Base-by-base conservation (phyloP, 2,113 vertebrate species). In the Tiliqua scincoides region DNA sequence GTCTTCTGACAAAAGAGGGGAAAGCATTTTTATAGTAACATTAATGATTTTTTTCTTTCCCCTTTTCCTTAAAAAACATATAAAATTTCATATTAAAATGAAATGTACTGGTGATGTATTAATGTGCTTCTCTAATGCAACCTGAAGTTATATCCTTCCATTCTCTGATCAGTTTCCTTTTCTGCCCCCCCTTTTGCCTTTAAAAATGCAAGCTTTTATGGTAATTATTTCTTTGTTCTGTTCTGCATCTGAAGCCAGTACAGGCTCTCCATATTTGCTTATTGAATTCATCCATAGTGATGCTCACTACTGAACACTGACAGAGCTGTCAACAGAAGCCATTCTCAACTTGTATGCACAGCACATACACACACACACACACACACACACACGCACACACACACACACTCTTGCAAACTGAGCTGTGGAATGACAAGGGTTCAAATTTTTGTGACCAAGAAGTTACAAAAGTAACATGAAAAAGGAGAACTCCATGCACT, bases 391-490 rank as follows among this genome's bases (percentile, higher is more conserved):
- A 48, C 43, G 8, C 43, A 48, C 43, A 48, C 43, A 48, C 43
- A 48, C 43, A 48, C 43, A 48, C 43, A 48, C 4, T 48, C n/a
- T 48, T 48, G 4, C 43, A 48, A 48, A 73, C 1, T 82, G 61
- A 91, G 68, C 70, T 85, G 4, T 3, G 86, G 90, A 63, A 81
- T 86, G 59, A 76, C 91, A 91, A 83, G 10, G 14, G 76, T 0
- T 74, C 83, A 0, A 67, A 85, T 83, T 57, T 71, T 89, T 0
- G 3, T 65, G 74, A 81, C 71, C 52, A 80, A 87, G 25, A 63
- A n/a, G 11, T 23, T 84, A 61, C 8, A 48, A 17, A 83, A 20
- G 17, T 23, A 17, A 12, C 37, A 40, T 20, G 54, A 74, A 48
- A 48, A 48, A 23, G 11, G 30, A 86, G 57, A 79, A 61, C 12